A percentile compares a stretch with the other conserved stretches of the same genome.
Conservation (phyloP, 2,113 vertebrate genomes). For the Poecile atricapillus region DNA sequence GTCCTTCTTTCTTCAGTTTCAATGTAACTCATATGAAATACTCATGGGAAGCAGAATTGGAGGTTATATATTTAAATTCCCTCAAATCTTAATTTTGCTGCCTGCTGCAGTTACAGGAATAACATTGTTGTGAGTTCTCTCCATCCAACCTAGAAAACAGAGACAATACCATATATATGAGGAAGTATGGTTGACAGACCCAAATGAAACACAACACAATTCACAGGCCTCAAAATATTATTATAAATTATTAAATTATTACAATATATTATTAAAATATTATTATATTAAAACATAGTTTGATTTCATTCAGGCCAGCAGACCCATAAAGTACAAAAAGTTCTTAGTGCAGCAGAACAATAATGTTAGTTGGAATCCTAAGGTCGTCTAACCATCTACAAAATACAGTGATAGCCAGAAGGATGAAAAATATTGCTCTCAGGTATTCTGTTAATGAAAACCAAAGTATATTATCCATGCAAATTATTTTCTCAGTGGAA, state of each 20-base stretch:
- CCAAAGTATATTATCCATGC: background rate
- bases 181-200: background rate
- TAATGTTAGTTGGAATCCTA: background rate
- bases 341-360: background rate
- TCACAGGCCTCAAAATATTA: background rate
- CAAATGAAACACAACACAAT: background rate
- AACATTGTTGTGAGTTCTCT: background rate
- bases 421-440: background rate
- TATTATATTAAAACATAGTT: background rate
- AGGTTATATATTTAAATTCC: background rate
- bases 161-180: background rate
- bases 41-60: background rate
- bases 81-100: slow-evolving; percentile 13
- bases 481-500: background rate
- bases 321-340: background rate
- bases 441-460: background rate
- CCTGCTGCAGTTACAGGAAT: background rate
- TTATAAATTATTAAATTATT: background rate
- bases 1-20: background rate
- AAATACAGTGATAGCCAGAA: background rate
- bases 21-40: background rate
- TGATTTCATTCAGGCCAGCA: background rate
- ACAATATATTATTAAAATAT: background rate
- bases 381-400: background rate
- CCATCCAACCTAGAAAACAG: background rate